Base-by-base conservation (phyloP, 2,888 invertebrate genomes). In the Metalampra italica region DNA sequence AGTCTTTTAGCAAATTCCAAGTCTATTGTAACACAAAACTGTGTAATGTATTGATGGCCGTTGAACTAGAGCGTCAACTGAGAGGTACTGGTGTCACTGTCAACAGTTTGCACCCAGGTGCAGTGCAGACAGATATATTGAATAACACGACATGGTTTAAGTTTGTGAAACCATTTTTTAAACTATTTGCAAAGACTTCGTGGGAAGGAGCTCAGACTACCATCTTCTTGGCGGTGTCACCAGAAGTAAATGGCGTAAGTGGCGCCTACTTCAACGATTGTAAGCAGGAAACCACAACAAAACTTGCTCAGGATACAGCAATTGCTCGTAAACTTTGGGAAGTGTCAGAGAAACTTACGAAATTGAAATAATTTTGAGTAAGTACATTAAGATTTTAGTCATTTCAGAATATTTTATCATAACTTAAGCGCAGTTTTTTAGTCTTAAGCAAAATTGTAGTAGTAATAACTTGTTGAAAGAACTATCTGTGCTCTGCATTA, bases 101-200 rank as follows among this genome's bases (percentile, higher is more conserved):
- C 0, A 96, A 96, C 71, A 94, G 93, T 63, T 82, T 96, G 46
- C 96, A 96, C 82, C 97, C 97, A 0, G 97, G 97, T 29, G 90
- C 93, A 79, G 93, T 95, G 43, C 92, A 92, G 65, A 93, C 93
- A 0, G 37, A 46, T 1, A 46, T 52, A 9, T 9, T 39, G 2
- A 39, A 15, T 14, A 39, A 39, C 8, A 9, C 13, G 4, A 5
- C 9, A 9, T 14, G 13, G 39, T 9, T 14, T 2, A 14, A 39
- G 3, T 9, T 14, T 7, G n/a, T 45, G 9, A 39, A 39, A 39
- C 9, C 7, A 38, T 1, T 45, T 8, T 30, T 52, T 7, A 53
- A 53, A 41, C 15, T 52, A 22, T 64, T 66, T 43, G 52, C 55
- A 12, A 69, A 68, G 51, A 54, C 50, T 1, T 38, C 58, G 1